Evolutionary conservation across 2,797 vertebrate species (phyloP).

Genomic region (Chiroxiphia lanceolata): DNA sequence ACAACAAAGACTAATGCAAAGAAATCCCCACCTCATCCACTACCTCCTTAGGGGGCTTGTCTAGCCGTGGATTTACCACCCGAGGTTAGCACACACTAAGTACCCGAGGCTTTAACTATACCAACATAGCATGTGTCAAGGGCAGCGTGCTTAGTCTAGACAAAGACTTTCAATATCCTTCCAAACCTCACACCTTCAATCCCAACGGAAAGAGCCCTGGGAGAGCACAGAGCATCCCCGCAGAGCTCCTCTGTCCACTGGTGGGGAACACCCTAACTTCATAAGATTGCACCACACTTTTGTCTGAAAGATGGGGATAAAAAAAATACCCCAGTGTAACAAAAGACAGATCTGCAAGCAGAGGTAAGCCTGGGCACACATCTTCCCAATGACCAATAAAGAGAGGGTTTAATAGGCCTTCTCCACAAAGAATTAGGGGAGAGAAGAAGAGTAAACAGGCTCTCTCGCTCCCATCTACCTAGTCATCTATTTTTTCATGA

Average conservation of each 20-base stretch:
- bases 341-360: not conserved
- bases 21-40: not conserved
- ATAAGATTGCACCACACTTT: not conserved
- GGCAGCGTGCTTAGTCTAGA: not conserved
- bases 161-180: not conserved
- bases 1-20: constrained; percentile 2
- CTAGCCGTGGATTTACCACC: constrained; percentile 28
- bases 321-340: not conserved
- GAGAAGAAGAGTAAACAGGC: not conserved
- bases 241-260: not conserved
- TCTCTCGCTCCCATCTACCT: not conserved
- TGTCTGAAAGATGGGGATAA: not conserved
- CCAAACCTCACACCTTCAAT: not conserved
- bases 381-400: not conserved
- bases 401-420: not conserved
- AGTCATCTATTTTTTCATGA: not conserved
- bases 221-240: not conserved
- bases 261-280: not conserved
- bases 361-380: not conserved
- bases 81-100: not conserved
- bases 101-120: not conserved
- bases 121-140: not conserved
- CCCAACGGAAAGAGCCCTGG: not conserved
- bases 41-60: not conserved
- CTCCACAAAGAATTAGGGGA: rapidly evolving